A percentile compares a stretch with the other conserved stretches of the same genome.
Conservation (phyloP, 2,113 vertebrate species). For the Antigone vipio region DNA sequence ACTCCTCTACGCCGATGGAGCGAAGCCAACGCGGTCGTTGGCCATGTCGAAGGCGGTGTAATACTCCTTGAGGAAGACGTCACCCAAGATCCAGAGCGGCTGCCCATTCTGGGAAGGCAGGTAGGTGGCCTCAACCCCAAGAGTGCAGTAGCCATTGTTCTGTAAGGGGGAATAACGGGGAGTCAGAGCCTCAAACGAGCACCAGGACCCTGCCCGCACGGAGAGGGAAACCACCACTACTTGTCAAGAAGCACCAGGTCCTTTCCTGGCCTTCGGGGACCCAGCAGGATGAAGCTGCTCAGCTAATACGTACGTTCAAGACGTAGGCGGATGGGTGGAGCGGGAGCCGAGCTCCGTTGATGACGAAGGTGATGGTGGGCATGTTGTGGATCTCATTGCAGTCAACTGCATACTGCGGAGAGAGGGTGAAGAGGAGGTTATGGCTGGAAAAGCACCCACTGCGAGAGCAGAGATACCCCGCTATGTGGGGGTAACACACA, state of each 20-base stretch:
- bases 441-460: not conserved
- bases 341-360: constrained; percentile 10
- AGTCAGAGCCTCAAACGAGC: not conserved
- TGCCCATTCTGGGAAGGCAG: constrained; percentile 51
- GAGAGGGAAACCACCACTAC: not conserved
- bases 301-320: not conserved
- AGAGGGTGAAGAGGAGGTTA: not conserved
- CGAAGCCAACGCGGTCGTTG: constrained; percentile 65
- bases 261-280: not conserved
- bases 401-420: constrained; percentile 40
- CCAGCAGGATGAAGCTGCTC: not conserved
- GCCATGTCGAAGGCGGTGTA: constrained; percentile 67
- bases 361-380: constrained; percentile 60
- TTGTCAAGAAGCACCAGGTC: not conserved
- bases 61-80: constrained; percentile 64
- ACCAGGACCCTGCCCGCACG: not conserved
- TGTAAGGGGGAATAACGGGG: not conserved
- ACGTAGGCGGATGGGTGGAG: constrained; percentile 60
- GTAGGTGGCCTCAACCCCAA: constrained; percentile 68
- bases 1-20: not conserved
- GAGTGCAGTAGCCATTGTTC: constrained; percentile 49
- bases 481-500: accelerated
- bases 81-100: constrained; percentile 51
- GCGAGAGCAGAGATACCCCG: not conserved
- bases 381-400: constrained; percentile 15